Percentiles rank a stretch among this genome's conserved stretches.
Conservation (phyloP, 1,140 invertebrate species). For the Archegozetes longisetosus region DNA sequence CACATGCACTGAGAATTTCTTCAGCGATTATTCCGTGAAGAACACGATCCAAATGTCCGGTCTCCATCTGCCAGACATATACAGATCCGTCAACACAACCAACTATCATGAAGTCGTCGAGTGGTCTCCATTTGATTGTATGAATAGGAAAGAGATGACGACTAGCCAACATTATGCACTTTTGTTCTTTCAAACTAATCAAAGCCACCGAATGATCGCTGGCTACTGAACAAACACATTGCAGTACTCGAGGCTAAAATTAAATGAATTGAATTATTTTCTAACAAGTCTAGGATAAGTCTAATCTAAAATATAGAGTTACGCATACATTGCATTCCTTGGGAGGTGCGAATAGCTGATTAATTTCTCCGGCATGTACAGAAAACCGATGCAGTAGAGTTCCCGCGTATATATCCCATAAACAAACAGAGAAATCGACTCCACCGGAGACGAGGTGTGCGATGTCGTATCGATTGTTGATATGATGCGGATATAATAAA, state of each 20-base stretch:
- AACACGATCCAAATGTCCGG: slow-evolving; percentile 85
- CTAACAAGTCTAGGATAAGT: neutral
- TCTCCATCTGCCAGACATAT: slow-evolving; percentile 99
- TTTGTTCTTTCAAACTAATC: slow-evolving; percentile 78
- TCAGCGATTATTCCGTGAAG: slow-evolving; percentile 87
- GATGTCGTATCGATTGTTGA: slow-evolving; percentile 80
- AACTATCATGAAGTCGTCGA: slow-evolving; percentile 96
- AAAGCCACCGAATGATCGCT: slow-evolving; percentile 93
- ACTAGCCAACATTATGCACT: slow-evolving; percentile 85
- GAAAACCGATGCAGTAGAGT: slow-evolving; percentile 82
- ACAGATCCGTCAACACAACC: slow-evolving; percentile 94
- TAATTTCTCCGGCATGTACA: slow-evolving; percentile 71
- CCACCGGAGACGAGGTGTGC: slow-evolving; percentile 83
- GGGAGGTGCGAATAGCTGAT: slow-evolving; percentile 77
- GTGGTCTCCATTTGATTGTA: slow-evolving; percentile 87
- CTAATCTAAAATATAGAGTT: neutral
- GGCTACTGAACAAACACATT: slow-evolving; percentile 90
- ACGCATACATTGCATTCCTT: slow-evolving; percentile 65
- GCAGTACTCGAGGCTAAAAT: slow-evolving; percentile 66
- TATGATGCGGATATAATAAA: slow-evolving; percentile 81
- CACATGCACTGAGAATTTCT: slow-evolving; percentile 87
- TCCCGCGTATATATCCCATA: slow-evolving; percentile 91
- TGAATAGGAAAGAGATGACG: slow-evolving; percentile 91
- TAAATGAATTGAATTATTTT: slow-evolving; percentile 11
- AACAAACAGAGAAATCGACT: slow-evolving; percentile 89